These are phyloP conservation scores for Perca fluviatilis DNA, from an alignment of 2,113 vertebrate genomes.

Conservation along the genomic window DNA sequence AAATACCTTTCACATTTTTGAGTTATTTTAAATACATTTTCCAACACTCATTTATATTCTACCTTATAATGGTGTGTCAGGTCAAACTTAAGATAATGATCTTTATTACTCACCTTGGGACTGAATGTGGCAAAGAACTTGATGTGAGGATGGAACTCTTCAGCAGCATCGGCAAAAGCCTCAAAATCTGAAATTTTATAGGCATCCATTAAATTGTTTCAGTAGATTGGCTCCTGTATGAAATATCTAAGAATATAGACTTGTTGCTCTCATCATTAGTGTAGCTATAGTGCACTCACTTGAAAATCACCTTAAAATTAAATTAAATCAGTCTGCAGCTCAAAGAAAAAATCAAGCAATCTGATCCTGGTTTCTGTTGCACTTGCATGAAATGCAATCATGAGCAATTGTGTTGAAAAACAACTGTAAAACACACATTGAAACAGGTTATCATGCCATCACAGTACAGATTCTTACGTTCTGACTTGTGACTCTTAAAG, in stretches of 20 bases:
- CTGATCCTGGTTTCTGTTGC: background rate
- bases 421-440: slow-evolving; percentile 22
- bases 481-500: slow-evolving; percentile 93
- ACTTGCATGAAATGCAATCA: slow-evolving; percentile 13
- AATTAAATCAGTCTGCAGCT: slow-evolving; percentile 5
- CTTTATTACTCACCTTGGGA: slow-evolving; percentile 84
- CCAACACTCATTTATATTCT: background rate
- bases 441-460: slow-evolving; percentile 61
- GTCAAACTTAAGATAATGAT: background rate
- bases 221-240: slow-evolving; percentile 2
- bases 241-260: slow-evolving; percentile 33
- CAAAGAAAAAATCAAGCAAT: background rate
- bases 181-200: slow-evolving; percentile 88
- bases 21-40: background rate
- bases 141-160: slow-evolving; percentile 94
- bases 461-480: slow-evolving; percentile 86
- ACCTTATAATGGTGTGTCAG: background rate
- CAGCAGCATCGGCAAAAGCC: slow-evolving; percentile 90
- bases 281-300: slow-evolving; percentile 18
- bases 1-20: background rate
- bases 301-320: background rate
- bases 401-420: slow-evolving; percentile 29
- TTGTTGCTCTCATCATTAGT: slow-evolving; percentile 33
- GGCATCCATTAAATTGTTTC: slow-evolving; percentile 39
- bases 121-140: slow-evolving; percentile 94